Percentiles rank a stretch among this genome's conserved stretches.
These are phyloP conservation scores for Gymnopithys bicolor DNA, from an alignment of 2,797 vertebrate species.

Conservation along the genomic window DNA sequence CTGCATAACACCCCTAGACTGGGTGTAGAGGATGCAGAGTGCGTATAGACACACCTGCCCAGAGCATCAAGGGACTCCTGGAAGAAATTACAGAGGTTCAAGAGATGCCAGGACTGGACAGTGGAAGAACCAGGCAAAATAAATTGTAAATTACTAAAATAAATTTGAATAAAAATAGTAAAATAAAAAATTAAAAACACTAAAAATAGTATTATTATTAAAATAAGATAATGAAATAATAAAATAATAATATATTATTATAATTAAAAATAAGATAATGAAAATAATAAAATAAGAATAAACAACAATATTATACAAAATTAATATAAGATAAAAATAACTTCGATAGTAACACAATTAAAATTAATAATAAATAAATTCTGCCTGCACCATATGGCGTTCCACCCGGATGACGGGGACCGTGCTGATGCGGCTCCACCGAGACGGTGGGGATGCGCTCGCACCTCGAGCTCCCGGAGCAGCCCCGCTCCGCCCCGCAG, in stretches of 20 bases:
- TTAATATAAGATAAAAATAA: background rate
- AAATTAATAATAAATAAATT: background rate
- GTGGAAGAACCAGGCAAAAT: background rate
- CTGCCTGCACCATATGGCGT: background rate
- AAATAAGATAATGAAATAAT: background rate
- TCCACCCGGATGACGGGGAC: background rate
- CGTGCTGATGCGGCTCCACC: background rate
- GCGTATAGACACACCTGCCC: accelerated
- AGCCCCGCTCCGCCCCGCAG: background rate
- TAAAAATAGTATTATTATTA: background rate
- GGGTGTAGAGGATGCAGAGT: background rate
- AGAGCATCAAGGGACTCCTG: background rate
- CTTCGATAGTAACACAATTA: background rate
- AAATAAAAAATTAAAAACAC: background rate
- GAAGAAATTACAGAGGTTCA: background rate
- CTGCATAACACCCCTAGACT: background rate
- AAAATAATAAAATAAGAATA: background rate
- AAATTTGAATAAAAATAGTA: accelerated
- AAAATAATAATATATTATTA: background rate
- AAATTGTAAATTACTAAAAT: background rate
- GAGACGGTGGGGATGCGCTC: no score
- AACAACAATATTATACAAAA: background rate
- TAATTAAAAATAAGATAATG: background rate
- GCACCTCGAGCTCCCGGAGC: background rate
- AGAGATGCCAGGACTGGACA: background rate